Conservation (phyloP, 2,113 vertebrate species). For the Nymphicus hollandicus region DNA sequence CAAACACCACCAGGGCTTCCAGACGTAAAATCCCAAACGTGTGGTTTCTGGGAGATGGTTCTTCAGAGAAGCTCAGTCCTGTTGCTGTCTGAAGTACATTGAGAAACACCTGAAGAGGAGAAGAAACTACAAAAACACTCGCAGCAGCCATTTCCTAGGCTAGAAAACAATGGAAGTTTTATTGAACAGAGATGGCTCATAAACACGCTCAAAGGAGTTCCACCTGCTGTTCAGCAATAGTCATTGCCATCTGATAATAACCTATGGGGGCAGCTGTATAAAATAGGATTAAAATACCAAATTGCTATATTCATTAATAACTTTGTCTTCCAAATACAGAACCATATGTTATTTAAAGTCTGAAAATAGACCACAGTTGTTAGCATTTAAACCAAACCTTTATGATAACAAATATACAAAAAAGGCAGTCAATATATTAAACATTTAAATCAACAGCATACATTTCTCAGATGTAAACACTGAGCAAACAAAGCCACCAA, state of each 20-base stretch:
- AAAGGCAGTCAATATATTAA: constrained; percentile 70
- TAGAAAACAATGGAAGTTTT: constrained; percentile 65
- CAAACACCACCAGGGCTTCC: not conserved
- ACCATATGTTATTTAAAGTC: constrained; percentile 50
- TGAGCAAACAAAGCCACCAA: constrained; percentile 56
- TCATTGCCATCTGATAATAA: constrained; percentile 59
- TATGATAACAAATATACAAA: constrained; percentile 69
- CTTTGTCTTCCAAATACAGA: constrained; percentile 61
- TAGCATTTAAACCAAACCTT: constrained; percentile 60
- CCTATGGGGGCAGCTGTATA: constrained; percentile 51
- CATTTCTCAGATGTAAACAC: constrained; percentile 56
- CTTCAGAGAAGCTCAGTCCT: not conserved
- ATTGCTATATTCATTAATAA: constrained; percentile 57
- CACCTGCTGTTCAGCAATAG: constrained; percentile 64
- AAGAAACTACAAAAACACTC: constrained; percentile 29
- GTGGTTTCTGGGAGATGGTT: not conserved
- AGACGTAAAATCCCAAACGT: not conserved
- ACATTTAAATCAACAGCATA: constrained; percentile 66
- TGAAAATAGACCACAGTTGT: constrained; percentile 66
- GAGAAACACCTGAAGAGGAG: not conserved
- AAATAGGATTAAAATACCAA: constrained; percentile 69
- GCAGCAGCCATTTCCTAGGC: constrained; percentile 45
- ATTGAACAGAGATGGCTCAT: constrained; percentile 69
- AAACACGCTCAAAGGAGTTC: constrained; percentile 49
- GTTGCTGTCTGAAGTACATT: not conserved